Evolutionary conservation across 2,888 invertebrate genomes (phyloP).

Genomic region (Temnothorax rugatulus): DNA sequence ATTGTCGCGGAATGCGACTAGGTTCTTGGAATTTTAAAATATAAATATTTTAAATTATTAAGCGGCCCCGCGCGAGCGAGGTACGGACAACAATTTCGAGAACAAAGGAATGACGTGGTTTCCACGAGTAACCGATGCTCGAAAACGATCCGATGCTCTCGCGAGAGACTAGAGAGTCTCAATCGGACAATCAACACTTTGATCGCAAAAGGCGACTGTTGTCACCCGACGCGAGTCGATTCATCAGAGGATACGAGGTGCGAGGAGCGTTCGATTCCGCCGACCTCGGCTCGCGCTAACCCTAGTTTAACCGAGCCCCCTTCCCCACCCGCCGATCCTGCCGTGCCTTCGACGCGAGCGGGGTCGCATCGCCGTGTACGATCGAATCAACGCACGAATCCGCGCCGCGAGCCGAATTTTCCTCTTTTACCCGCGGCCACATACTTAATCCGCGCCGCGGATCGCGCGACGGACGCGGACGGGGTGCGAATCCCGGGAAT

Average conservation of each 20-base stretch:
- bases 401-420: no score
- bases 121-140: neutral
- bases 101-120: slow-evolving; percentile 4
- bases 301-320: slow-evolving; percentile 31
- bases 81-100: neutral
- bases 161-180: neutral
- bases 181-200: neutral
- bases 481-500: neutral
- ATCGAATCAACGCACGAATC: neutral
- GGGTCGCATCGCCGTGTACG: neutral
- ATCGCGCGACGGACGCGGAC: no score
- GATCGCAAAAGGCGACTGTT: neutral
- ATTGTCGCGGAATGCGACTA: neutral
- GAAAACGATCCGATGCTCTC: neutral
- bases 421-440: no score
- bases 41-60: neutral
- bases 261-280: slow-evolving; percentile 41
- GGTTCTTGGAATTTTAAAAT: neutral
- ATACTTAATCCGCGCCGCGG: no score
- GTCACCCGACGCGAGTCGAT: slow-evolving; percentile 28
- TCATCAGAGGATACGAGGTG: slow-evolving; percentile 14
- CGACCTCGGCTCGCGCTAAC: slow-evolving; percentile 44
- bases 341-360: neutral
- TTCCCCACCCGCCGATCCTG: neutral
- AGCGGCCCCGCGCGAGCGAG: no score